phyloP scores from a whole-genome alignment of 2,797 vertebrate genomes.

The Carcharodon carcharias region DNA sequence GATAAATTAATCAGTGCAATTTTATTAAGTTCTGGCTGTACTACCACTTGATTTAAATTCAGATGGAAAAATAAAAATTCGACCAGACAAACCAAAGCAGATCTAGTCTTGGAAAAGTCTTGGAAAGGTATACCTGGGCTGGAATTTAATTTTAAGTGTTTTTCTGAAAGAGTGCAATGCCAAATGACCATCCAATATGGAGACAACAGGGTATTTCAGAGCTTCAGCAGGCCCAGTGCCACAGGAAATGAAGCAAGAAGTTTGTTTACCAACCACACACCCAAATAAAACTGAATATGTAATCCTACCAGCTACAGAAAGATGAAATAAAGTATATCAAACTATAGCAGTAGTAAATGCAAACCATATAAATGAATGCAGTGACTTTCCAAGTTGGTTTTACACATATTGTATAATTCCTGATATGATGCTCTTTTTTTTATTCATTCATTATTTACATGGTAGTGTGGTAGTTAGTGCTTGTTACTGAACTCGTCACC shows the following conservation, averaged over 20 bases:
- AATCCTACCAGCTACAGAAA: not conserved
- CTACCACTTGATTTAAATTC: not conserved
- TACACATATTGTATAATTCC: not conserved
- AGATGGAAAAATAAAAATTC: not conserved
- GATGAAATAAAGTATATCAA: not conserved
- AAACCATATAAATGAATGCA: not conserved
- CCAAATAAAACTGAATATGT: not conserved
- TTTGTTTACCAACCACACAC: slow-evolving; percentile 5
- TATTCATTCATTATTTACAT: no score
- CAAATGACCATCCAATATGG: not conserved
- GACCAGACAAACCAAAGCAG: not conserved
- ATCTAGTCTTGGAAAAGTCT: not conserved
- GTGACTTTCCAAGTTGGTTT: not conserved
- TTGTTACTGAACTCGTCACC: no score
- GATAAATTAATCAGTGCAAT: not conserved
- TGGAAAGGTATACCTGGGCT: not conserved
- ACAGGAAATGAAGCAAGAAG: slow-evolving; percentile 17
- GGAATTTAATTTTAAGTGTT: not conserved
- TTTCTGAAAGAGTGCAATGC: not conserved
- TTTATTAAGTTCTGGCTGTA: not conserved
- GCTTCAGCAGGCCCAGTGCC: not conserved
- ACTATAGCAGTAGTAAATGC: not conserved
- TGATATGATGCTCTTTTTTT: no score
- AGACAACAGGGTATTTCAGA: not conserved
- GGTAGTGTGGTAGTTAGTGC: no score